Evolutionary conservation across 2,797 vertebrate species (phyloP).

Genomic region (Amniataba percoides): DNA sequence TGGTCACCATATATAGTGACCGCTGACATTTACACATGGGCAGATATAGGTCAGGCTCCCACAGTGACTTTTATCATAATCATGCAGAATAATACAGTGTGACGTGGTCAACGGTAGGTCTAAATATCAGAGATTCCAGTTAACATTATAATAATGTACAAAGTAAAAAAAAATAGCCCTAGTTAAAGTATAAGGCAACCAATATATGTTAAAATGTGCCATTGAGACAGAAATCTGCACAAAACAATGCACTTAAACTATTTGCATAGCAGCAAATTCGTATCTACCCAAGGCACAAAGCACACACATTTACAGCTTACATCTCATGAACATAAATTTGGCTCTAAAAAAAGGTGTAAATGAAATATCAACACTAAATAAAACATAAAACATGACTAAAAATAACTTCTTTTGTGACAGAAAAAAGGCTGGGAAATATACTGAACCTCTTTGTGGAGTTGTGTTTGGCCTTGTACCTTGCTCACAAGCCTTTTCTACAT

Average conservation of each 20-base stretch:
- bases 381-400: constrained; percentile 1
- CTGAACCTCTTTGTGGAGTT: background rate
- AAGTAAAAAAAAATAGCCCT: background rate
- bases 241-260: constrained; percentile 1
- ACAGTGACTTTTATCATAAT: constrained; percentile 22
- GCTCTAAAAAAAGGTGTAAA: background rate
- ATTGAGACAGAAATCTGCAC: background rate
- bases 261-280: constrained; percentile 35
- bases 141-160: constrained; percentile 4
- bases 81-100: constrained; percentile 5
- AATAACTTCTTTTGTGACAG: background rate
- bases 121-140: background rate
- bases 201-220: constrained; percentile 15
- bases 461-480: background rate
- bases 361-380: constrained; percentile 8
- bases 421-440: constrained; percentile 8
- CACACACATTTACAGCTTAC: background rate
- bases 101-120: background rate
- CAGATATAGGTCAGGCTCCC: background rate
- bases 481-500: constrained; percentile 19
- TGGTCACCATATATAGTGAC: background rate
- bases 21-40: background rate
- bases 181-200: constrained; percentile 30
- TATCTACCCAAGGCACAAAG: constrained; percentile 26
- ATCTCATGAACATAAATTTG: background rate